Evolutionary conservation across 2,113 vertebrate genomes (phyloP), one percentile per base, ranked within the genome.

Genomic region (Petrocephalus microphthalmus): DNA sequence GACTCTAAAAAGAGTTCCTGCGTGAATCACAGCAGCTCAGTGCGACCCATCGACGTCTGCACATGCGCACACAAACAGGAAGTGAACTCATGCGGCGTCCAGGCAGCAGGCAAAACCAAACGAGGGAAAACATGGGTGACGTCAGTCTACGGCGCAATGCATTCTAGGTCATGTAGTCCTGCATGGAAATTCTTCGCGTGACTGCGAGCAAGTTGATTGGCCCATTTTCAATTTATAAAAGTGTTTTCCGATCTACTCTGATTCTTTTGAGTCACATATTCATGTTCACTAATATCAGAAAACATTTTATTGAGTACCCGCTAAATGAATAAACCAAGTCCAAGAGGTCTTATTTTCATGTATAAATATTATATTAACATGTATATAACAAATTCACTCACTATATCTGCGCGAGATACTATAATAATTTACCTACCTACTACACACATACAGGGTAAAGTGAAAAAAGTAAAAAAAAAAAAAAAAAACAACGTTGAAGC

Each of bases 51-150:
- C 57, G 91, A 53, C 49, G 64, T 51, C 90, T 88, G 90, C 85
- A 22, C 82, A 88, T 84, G 85, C 89, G 91, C 89, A 89, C 33
- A 29, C 87, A 71, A 89, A 87, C 89, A 87, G 89, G 89, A 89
- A 89, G 85, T 89, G 89, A 89, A 57, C 83, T 89, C 89, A 87
- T 5, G 60, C 85, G 7, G 92, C 90, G 93, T 90, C 91, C 89
- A 89, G 85, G 11, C 89, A 88, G 90, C 92, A 91, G 93, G 92
- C 92, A 93, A 57, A 84, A 56, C 33, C 53, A 33, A 33, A n/a
- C 51, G 10, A 60, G 71, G 29, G 33, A 83, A 37, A 81, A 84
- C 17, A 22, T 8, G 11, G 42, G 37, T 33, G 15, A 83, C 53
- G 53, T 88, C 51, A 52, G 52, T 42, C 17, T 2, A 2, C 17